Base-by-base conservation (phyloP, 1,140 invertebrate species). In the Neelides sp. region DNA sequence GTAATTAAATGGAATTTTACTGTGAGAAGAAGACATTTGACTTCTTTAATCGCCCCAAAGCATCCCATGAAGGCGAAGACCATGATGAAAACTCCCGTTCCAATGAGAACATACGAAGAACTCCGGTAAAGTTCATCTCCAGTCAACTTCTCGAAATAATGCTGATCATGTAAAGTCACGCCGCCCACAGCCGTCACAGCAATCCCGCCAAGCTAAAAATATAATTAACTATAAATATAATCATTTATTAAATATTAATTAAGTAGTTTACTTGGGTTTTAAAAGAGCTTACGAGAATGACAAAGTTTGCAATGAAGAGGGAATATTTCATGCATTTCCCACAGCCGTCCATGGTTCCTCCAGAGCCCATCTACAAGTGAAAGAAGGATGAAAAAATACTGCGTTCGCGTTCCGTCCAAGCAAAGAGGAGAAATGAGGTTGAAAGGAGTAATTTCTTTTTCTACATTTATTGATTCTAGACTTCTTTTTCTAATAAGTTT, bases 21-120 rank as follows among this genome's bases (percentile, higher is more conserved):
- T 67, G 80, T 85, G 36, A 91, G 71, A 5, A 91, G 73, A 76
- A 91, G 79, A 65, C 85, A 92, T 67, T 88, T 86, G 48, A 91
- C 78, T 73, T 91, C 87, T 57, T 80, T 84, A 13, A 82, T 75
- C 4, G 88, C 85, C 15, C 87, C 88, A 41, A 86, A 71, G 65
- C 86, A 90, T 24, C 88, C 88, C 51, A 92, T 75, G 64, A 88
- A 80, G 3, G 85, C 81, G 22, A 90, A 77, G 30, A 91, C 61
- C 54, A 80, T 74, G 26, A 86, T 78, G 20, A 83, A 68, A 13
- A 79, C 74, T 8, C 86, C 87, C 36, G 82, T 85, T 2, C 76
- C 78, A 19, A 90, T 76, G 22, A 91, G 69, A 50, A 90, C 82
- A 55, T 82, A 85, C 24, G 85, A 77, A 1, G 85, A 79, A 7